Conservation (phyloP, 2,888 invertebrate genomes). For the Cataglyphis altisquamis region DNA sequence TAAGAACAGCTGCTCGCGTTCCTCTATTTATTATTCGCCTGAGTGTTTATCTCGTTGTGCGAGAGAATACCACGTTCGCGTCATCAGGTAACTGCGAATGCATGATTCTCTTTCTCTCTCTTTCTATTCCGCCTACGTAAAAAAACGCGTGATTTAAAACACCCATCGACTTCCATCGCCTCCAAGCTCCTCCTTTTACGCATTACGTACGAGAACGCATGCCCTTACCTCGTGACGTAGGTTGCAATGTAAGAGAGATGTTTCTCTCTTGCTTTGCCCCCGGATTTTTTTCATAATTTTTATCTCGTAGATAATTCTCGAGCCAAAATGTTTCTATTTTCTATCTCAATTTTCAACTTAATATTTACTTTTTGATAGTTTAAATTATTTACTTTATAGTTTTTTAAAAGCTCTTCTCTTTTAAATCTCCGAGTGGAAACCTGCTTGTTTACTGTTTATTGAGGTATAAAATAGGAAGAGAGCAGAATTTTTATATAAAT, state of each 20-base stretch:
- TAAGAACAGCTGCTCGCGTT: slow-evolving; percentile 36
- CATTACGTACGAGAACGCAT: neutral
- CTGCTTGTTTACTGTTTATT: neutral
- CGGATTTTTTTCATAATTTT: neutral
- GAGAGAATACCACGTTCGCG: slow-evolving; percentile 53
- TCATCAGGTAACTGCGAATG: slow-evolving; percentile 56
- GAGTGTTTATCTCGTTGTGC: slow-evolving; percentile 33
- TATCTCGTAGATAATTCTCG: neutral
- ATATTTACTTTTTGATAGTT: too few species aligned
- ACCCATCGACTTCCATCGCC: slow-evolving; percentile 47
- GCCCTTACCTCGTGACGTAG: slow-evolving; percentile 1
- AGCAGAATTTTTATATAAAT: neutral
- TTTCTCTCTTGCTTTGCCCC: neutral
- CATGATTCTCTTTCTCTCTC: slow-evolving; percentile 25
- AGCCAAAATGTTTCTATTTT: neutral
- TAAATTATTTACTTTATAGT: neutral
- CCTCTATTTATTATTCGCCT: slow-evolving; percentile 60
- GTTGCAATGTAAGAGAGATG: neutral
- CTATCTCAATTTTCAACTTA: neutral
- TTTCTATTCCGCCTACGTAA: slow-evolving; percentile 45
- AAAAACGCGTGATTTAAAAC: slow-evolving; percentile 51
- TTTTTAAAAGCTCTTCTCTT: neutral
- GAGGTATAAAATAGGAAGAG: neutral
- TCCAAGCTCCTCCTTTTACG: slow-evolving; percentile 26
- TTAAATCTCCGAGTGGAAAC: neutral